Evolutionary conservation across 2,797 vertebrate genomes (phyloP), one percentile per base, ranked within the genome.

Genomic region (Schizothorax lantsangensis): DNA sequence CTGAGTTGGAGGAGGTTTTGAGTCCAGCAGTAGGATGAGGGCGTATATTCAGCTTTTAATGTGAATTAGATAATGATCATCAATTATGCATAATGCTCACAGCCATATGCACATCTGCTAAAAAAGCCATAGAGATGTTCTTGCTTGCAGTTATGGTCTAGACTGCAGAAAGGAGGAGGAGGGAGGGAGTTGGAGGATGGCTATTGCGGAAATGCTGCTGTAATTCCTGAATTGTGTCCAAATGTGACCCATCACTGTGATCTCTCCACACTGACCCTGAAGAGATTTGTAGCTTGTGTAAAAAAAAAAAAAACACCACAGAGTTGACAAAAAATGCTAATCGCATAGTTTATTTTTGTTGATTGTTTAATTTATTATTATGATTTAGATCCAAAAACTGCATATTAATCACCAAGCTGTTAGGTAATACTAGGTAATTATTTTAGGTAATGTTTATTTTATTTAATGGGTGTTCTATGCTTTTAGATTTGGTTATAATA

Each of bases 61-160:
- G 43, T 47, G 30, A 83, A 83, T n/a, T 26, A 45, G 81, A 69
- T 69, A 83, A 83, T 69, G 19, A 47, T 45, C 21, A 71, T 47
- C 6, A 82, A 82, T 49, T 82, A 52, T 71, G 26, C 38, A 74
- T 47, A 15, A 74, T 47, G 73, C 45, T 30, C 45, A 75, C 72
- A 30, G n/a, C n/a, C 45, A 17, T 75, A 75, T 49, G 73, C 45
- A 75, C 45, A 75, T 49, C 45, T 75, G 73, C 73, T 52, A 8
- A 75, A 75, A 52, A 49, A 47, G 6, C 45, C 45, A 75, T 52
- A 19, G 45, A 49, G 26, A 49, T 49, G 26, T 52, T 19, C 26
- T 33, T 33, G 15, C 45, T 49, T 75, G 15, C 26, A 26, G 72
- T 74, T 74, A 30, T 47, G 43, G 2, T 47, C n/a, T 15, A 72